Base-by-base conservation (phyloP, 1,140 invertebrate genomes). In the Liolophura sinensis region DNA sequence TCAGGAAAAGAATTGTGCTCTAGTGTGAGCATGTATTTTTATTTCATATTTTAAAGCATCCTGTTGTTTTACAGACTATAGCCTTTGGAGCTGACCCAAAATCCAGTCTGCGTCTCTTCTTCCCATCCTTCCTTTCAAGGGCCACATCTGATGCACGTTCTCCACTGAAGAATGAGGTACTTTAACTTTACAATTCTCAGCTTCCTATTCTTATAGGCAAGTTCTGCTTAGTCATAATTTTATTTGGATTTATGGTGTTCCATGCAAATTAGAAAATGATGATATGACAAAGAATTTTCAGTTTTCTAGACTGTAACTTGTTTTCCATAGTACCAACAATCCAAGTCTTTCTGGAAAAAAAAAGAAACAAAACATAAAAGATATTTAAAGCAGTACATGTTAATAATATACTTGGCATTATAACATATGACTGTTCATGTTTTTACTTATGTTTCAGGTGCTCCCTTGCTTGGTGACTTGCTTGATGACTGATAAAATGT, bases 81-180 rank as follows among this genome's bases (percentile, higher is more conserved):
- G 78, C 80, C 20, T 79, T 79, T 76, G 77, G 80, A 58, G 65
- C 68, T 27, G 68, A 72, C 15, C 74, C 76, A 50, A 63, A 77
- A 48, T 72, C 64, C 55, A 75, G 59, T 18, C 54, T 79, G 40
- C 73, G 78, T 46, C 76, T 75, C 64, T 82, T 82, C 59, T 84
- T 84, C 64, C 80, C 82, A 11, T 82, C 79, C 3, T 83, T 81
- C 65, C 69, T 84, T 18, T 67, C 69, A 31, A 72, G 83, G 57
- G 59, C 75, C 1, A 73, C 69, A 18, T 58, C 71, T 12, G 60
- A 61, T 46, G 69, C 67, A 46, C 62, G 73, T 20, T 61, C 58
- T 31, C 55, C 63, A 20, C 66, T 83, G 64, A 78, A 78, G 65
- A 65, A 70, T 50, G 81, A 84, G 78, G 80, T 83, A 64, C 51